A percentile compares a stretch with the other conserved stretches of the same genome.
phyloP scores from a whole-genome alignment of 2,888 invertebrate species.

The Eristalinus sepulchralis region DNA sequence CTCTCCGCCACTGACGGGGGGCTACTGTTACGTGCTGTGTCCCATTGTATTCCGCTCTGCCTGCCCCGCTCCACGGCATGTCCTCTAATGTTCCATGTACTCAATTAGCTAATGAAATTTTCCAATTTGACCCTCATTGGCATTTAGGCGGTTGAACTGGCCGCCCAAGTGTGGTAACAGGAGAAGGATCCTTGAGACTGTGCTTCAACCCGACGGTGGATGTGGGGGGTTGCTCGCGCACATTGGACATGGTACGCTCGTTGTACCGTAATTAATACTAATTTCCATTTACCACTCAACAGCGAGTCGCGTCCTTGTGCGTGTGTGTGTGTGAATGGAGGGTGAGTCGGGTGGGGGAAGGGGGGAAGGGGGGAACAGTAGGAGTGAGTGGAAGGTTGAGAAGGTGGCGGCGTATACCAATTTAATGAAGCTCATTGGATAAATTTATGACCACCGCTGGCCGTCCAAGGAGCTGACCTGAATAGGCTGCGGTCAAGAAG shows the following conservation, averaged over 20 bases:
- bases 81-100: constrained; percentile 51
- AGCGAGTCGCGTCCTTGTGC: neutral
- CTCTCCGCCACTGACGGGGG: neutral
- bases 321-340: neutral
- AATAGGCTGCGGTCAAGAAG: constrained; percentile 22
- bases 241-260: constrained; percentile 28
- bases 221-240: constrained; percentile 11
- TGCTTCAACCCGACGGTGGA: neutral
- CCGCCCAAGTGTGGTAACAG: neutral
- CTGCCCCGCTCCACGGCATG: constrained; percentile 9
- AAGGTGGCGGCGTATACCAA: constrained; percentile 33
- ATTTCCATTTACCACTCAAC: constrained; percentile 45
- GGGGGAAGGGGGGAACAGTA: no score
- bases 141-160: constrained; percentile 51
- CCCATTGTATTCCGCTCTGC: constrained; percentile 24
- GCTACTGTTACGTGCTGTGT: constrained; percentile 10
- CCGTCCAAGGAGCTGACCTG: constrained; percentile 26
- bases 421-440: constrained; percentile 40
- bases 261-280: constrained; percentile 60
- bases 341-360: neutral
- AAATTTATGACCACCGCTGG: constrained; percentile 27
- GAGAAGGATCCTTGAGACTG: constrained; percentile 37
- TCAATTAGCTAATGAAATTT: constrained; percentile 65
- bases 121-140: constrained; percentile 60
- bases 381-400: neutral